A percentile compares a stretch with the other conserved stretches of the same genome.
Evolutionary conservation across 2,888 invertebrate species (phyloP).

Genomic region (Trichacis sp.): DNA sequence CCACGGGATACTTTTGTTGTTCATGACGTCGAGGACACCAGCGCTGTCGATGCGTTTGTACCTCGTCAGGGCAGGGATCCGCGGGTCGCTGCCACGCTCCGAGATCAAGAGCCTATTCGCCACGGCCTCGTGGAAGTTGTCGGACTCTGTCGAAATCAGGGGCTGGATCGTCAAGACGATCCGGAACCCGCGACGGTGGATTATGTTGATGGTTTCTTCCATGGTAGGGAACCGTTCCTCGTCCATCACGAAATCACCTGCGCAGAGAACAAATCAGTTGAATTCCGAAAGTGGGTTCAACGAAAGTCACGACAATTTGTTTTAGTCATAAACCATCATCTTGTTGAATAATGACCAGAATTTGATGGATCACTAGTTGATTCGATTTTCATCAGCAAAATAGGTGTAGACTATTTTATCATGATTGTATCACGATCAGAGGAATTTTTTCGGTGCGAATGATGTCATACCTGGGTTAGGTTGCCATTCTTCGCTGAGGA

Average conservation of each 20-base stretch:
- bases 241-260: constrained; percentile 90
- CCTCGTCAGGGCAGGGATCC: constrained; percentile 83
- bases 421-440: too few species aligned
- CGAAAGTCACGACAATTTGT: too few species aligned
- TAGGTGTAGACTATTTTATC: too few species aligned
- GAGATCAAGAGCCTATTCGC: constrained; percentile 80
- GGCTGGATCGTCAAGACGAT: constrained; percentile 92
- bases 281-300: too few species aligned
- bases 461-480: constrained; percentile 74
- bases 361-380: too few species aligned
- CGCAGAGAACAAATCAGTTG: too few species aligned
- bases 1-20: constrained; percentile 86
- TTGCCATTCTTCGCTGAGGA: constrained; percentile 88
- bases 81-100: constrained; percentile 82
- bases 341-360: too few species aligned
- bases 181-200: constrained; percentile 84
- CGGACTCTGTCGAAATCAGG: constrained; percentile 88
- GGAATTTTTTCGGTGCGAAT: too few species aligned
- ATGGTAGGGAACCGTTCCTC: constrained; percentile 81
- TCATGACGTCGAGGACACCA: constrained; percentile 88
- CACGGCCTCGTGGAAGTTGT: constrained; percentile 85
- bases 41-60: constrained; percentile 86
- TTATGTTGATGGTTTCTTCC: constrained; percentile 82
- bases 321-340: too few species aligned
- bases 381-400: too few species aligned